These are phyloP conservation scores for Leuciscus idus DNA, from an alignment of 2,113 vertebrate species.

Conservation along the genomic window DNA sequence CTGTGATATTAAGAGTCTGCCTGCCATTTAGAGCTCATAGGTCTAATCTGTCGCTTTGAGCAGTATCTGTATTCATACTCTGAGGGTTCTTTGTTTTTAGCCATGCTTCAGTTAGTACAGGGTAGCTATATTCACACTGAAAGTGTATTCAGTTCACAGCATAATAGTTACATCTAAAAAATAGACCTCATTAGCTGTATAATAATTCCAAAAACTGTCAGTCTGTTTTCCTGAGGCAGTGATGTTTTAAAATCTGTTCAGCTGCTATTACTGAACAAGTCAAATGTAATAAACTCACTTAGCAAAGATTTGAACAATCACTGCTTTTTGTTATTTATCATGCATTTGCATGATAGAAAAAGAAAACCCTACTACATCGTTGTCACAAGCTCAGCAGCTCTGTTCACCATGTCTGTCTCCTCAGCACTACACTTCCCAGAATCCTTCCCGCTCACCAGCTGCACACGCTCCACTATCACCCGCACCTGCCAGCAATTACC, in stretches of 20 bases:
- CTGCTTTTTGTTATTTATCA: constrained; percentile 20
- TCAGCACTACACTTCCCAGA: too few relatives aligned
- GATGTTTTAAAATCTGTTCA: constrained; percentile 35
- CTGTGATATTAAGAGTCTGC: constrained; percentile 50
- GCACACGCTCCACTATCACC: too few relatives aligned
- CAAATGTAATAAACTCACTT: not conserved
- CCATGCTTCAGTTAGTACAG: constrained; percentile 1
- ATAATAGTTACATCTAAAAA: not conserved
- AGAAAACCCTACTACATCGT: not conserved
- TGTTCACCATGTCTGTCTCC: too few relatives aligned
- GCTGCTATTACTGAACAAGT: not conserved
- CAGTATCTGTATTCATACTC: constrained; percentile 14
- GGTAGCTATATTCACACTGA: constrained; percentile 6
- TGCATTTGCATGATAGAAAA: not conserved
- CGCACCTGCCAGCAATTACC: too few relatives aligned
- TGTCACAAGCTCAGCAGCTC: too few relatives aligned
- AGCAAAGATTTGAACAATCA: constrained; percentile 18
- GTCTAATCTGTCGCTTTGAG: constrained; percentile 17
- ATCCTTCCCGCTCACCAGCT: too few relatives aligned
- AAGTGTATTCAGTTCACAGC: not conserved
- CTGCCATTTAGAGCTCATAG: constrained; percentile 46
- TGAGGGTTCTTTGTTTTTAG: not conserved
- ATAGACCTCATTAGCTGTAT: not conserved
- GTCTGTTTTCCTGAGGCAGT: not conserved
- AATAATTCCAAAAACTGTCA: not conserved